Base-by-base conservation (phyloP, 53 echinoderm and acorn worm genomes). In the Echinarachnius parma region DNA sequence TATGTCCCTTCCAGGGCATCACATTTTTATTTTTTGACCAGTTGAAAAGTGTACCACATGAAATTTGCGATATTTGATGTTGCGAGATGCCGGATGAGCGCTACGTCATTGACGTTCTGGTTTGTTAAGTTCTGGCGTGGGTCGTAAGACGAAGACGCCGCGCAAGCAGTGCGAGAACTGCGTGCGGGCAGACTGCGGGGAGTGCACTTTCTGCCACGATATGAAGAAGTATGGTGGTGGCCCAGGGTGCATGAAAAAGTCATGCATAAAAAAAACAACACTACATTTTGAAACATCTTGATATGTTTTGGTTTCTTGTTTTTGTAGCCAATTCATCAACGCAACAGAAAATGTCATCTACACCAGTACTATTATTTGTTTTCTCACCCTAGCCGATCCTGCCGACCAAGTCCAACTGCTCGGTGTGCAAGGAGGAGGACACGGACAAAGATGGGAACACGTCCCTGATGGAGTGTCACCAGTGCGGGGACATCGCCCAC, bases 171-270 rank as follows among this genome's bases (percentile, higher is more conserved):
- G 96, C 65, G 91, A 87, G 14, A 96, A 96, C 83, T 96, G 96
- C 67, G 53, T 74, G 54, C 82, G 91, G 28, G 75, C 83, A 1
- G 96, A 96, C 59, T 96, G 96, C 21, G 75, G 91, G 29, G 62
- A 82, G 33, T 96, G 96, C 47, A 87, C 87, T 53, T 96, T 80
- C 80, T 96, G 96, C 61, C 81, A 77, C 42, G 96, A 96, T 57
- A 96, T 96, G 96, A 96, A 96, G 91, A 96, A 96, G 22, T 95
- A 79, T 69, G 91, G 91, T n/a, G n/a, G n/a, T 9, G 91, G 96
- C 2, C 87, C 96, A 0, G 96, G 96, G 0, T 59, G 88, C 30
- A 96, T 96, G 96, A 96, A 96, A 46, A 91, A 96, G 77, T 88
- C 91, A 0, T 96, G 96, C 61, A 87, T 88, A 29, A 81, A 54